Evolutionary conservation across 2,888 invertebrate genomes (phyloP).

Genomic region (Ischnura elegans): DNA sequence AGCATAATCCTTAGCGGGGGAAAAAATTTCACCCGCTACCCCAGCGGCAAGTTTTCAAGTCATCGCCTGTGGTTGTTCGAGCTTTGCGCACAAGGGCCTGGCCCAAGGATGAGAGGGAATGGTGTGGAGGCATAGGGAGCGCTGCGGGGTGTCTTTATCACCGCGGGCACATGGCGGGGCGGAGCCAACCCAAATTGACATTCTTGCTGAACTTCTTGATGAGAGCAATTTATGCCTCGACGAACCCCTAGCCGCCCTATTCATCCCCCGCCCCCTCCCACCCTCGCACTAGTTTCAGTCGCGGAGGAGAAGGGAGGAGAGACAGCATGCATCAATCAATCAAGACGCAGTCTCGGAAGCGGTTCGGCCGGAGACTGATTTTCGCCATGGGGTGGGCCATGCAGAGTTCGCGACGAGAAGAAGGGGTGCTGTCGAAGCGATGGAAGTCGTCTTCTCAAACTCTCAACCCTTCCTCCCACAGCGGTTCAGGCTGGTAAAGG

Average conservation of each 20-base stretch:
- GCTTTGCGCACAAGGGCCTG: not conserved
- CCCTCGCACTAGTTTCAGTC: not conserved
- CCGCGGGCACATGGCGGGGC: not conserved
- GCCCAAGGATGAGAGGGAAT: too few relatives aligned
- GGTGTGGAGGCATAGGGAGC: not conserved
- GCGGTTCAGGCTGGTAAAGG: not conserved
- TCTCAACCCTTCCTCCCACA: not conserved
- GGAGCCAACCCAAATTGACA: not conserved
- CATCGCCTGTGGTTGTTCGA: not conserved
- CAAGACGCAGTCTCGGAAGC: not conserved
- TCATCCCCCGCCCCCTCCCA: not conserved
- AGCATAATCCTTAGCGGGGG: not conserved
- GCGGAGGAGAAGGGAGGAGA: not conserved
- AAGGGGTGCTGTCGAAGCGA: not conserved
- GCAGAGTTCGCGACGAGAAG: not conserved
- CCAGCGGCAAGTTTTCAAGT: not conserved
- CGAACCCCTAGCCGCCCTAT: not conserved
- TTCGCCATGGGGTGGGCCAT: not conserved
- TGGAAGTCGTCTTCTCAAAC: not conserved
- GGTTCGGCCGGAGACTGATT: not conserved
- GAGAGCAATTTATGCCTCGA: constrained; percentile 27
- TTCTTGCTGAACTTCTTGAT: constrained; percentile 31
- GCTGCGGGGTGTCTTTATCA: not conserved
- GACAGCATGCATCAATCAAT: not conserved
- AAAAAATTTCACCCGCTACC: not conserved